A percentile compares a stretch with the other conserved stretches of the same genome.
These are phyloP conservation scores for Camponotus pennsylvanicus DNA, from an alignment of 1,140 invertebrate genomes.

Conservation along the genomic window DNA sequence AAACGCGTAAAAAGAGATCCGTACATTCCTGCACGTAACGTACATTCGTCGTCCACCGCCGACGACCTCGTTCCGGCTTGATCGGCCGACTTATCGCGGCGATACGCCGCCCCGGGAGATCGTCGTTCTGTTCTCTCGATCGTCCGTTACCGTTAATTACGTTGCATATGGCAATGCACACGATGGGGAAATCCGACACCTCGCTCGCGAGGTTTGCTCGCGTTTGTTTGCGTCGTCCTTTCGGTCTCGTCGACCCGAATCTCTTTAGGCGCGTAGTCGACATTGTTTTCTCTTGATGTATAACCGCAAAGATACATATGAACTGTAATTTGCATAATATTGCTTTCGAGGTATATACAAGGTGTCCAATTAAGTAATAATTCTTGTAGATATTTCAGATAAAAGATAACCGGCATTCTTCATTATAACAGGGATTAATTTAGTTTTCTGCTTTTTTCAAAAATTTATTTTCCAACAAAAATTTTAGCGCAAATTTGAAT, in stretches of 20 bases:
- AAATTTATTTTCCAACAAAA: no score
- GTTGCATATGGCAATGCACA: constrained; percentile 2
- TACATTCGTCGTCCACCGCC: not conserved
- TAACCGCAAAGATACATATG: no score
- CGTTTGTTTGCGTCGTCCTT: not conserved
- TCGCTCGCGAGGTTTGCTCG: not conserved
- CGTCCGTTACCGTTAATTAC: not conserved
- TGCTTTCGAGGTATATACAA: no score
- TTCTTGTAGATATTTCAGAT: no score
- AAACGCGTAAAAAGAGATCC: not conserved
- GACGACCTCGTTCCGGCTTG: constrained; percentile 17
- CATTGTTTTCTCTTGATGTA: not conserved
- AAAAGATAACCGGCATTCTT: no score
- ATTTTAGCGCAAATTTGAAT: no score
- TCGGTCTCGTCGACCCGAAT: not conserved
- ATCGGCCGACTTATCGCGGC: not conserved
- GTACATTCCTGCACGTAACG: not conserved
- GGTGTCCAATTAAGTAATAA: no score
- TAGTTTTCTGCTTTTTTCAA: no score
- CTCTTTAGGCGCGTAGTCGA: not conserved
- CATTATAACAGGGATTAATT: no score
- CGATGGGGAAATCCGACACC: no score
- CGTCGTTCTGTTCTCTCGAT: not conserved
- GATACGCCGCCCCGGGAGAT: not conserved
- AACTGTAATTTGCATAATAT: no score